Evolutionary conservation across 2,888 invertebrate genomes (phyloP).

Genomic region (Tolmerus cingulatus): DNA sequence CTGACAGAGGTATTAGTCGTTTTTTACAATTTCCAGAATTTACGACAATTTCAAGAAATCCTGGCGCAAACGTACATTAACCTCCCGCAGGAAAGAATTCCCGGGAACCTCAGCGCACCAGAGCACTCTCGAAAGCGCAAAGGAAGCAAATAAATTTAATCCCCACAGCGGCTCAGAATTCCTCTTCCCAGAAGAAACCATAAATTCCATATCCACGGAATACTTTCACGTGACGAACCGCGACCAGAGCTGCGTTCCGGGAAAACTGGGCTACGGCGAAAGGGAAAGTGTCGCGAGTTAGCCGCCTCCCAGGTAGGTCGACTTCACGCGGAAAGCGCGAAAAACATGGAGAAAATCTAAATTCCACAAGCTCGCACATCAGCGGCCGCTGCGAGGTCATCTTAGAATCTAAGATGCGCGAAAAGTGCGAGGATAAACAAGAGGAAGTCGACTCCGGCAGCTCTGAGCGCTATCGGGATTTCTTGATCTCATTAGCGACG

Average conservation of each 20-base stretch:
- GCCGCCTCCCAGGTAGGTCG: background rate
- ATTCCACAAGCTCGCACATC: background rate
- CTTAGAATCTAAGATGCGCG: background rate
- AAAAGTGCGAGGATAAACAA: background rate
- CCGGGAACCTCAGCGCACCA: background rate
- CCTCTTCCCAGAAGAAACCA: background rate
- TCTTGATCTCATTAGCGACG: background rate
- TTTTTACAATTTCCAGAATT: background rate
- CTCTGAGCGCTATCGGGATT: background rate
- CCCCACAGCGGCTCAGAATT: background rate
- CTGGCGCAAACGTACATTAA: background rate
- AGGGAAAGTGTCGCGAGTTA: background rate
- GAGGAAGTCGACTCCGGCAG: background rate
- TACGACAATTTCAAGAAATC: background rate
- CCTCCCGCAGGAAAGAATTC: background rate
- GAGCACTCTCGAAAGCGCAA: background rate
- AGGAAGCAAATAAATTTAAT: background rate
- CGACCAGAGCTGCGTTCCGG: background rate
- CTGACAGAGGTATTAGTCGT: background rate
- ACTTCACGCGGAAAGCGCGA: background rate
- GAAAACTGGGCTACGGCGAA: background rate
- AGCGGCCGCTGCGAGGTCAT: background rate
- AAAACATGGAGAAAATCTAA: background rate
- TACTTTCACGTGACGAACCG: background rate
- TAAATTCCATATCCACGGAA: background rate